Percentiles rank a stretch among this genome's conserved stretches.
Evolutionary conservation across 2,113 vertebrate genomes (phyloP).

Genomic region (Centropus bengalensis): DNA sequence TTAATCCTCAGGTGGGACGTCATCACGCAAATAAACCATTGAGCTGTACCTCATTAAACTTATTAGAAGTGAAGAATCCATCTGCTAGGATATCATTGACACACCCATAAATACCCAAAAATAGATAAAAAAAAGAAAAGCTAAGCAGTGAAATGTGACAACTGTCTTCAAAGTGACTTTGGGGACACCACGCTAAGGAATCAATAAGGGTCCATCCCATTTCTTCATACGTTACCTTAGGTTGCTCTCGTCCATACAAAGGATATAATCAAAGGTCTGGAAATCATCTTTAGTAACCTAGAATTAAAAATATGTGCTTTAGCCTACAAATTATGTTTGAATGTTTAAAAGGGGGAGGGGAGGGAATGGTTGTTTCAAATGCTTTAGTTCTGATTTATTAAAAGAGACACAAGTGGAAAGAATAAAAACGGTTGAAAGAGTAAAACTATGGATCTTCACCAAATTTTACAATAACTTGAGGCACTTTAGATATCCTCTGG

Average conservation of each 20-base stretch:
- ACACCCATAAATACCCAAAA: background rate
- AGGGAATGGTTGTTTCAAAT: background rate
- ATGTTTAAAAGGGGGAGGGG: background rate
- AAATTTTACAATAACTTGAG: background rate
- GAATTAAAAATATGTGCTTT: slow-evolving; percentile 34
- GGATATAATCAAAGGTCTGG: slow-evolving; percentile 88
- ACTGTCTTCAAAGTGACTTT: background rate
- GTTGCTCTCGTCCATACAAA: slow-evolving; percentile 98
- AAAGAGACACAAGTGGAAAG: background rate
- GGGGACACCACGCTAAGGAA: background rate
- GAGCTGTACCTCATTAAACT: background rate
- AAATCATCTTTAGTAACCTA: slow-evolving; percentile 95
- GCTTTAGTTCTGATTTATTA: background rate
- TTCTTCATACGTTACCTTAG: slow-evolving; percentile 81
- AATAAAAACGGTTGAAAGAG: background rate
- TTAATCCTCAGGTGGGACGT: background rate
- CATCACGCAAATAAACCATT: background rate
- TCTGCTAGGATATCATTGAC: background rate
- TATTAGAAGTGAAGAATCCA: background rate
- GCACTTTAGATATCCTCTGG: background rate
- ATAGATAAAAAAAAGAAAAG: background rate
- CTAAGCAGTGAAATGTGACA: background rate
- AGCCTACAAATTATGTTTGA: background rate
- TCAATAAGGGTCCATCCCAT: background rate
- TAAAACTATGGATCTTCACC: background rate